Conservation (phyloP, 2,113 vertebrate genomes). For the Saguinus imperator region DNA sequence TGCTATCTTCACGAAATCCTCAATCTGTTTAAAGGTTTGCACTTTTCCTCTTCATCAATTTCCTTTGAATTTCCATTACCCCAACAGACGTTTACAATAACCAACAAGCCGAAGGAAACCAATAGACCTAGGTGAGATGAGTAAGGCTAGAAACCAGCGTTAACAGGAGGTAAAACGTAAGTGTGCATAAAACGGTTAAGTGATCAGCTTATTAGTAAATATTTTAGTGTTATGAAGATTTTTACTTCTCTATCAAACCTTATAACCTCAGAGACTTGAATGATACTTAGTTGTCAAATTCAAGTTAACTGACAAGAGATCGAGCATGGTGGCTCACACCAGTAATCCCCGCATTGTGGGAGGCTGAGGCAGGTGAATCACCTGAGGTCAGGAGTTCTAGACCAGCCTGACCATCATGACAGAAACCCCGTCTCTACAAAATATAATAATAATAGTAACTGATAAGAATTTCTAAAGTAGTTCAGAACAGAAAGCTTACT, state of each 20-base stretch:
- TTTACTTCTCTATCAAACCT: neutral
- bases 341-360: too few relatives aligned
- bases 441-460: neutral
- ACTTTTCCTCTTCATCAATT: neutral
- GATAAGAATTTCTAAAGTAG: neutral
- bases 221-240: neutral
- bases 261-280: neutral
- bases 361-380: too few relatives aligned
- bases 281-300: neutral
- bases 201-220: neutral
- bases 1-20: neutral
- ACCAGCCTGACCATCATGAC: too few relatives aligned
- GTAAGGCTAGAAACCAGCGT: neutral
- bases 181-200: neutral
- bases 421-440: neutral
- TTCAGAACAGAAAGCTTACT: neutral
- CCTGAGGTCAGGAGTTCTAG: too few relatives aligned
- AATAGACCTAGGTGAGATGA: neutral
- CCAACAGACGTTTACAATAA: neutral
- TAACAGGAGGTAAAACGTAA: neutral
- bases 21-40: neutral
- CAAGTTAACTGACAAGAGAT: too few relatives aligned
- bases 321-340: too few relatives aligned
- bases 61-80: neutral
- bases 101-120: neutral